These are phyloP conservation scores for Acipenser transmontanus DNA, from an alignment of 2,797 vertebrate genomes.

Conservation along the genomic window DNA sequence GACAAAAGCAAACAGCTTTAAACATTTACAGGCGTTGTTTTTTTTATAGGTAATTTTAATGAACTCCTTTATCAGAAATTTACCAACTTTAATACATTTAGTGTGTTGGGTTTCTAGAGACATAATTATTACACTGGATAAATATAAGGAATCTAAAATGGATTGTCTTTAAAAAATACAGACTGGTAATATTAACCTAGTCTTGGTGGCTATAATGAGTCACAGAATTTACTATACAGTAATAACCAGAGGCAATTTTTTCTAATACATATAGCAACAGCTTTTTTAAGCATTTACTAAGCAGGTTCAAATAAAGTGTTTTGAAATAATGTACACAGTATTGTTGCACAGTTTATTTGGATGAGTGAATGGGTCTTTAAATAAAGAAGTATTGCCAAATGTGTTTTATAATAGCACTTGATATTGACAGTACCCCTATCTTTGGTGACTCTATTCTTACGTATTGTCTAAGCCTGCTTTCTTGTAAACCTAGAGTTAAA, in stretches of 20 bases:
- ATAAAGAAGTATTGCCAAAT: slow-evolving; percentile 29
- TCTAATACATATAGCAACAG: neutral
- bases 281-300: neutral
- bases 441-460: too few species aligned
- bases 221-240: slow-evolving; percentile 5
- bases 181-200: slow-evolving; percentile 16
- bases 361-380: slow-evolving; percentile 43
- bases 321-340: neutral
- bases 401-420: too few species aligned
- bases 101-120: slow-evolving; percentile 14
- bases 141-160: slow-evolving; percentile 18
- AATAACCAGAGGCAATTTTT: neutral
- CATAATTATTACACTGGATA: slow-evolving; percentile 20
- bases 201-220: slow-evolving; percentile 11
- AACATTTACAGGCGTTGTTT: slow-evolving; percentile 16
- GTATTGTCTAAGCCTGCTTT: too few species aligned
- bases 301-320: neutral
- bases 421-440: too few species aligned
- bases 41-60: slow-evolving; percentile 22
- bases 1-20: slow-evolving; percentile 5
- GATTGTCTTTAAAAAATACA: slow-evolving; percentile 9
- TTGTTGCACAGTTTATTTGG: neutral
- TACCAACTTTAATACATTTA: slow-evolving; percentile 17
- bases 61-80: slow-evolving; percentile 26
- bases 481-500: too few species aligned